Evolutionary conservation across 1,140 invertebrate species (phyloP).

Genomic region (Nylanderia fulva): DNA sequence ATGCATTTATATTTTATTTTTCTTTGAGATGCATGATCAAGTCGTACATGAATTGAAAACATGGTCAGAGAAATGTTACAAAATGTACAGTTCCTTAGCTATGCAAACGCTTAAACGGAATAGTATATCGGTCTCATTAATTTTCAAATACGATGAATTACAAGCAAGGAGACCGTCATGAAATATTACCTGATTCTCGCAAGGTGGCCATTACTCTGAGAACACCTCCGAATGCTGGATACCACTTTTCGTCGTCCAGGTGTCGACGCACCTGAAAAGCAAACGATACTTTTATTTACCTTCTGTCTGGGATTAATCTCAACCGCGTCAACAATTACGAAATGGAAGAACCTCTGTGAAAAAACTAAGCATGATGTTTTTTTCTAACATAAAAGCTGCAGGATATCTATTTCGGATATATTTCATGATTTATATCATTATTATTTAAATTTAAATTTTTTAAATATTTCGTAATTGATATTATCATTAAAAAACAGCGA

Average conservation of each 20-base stretch:
- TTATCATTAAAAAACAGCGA: conserved; percentile 38
- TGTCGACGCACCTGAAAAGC: conserved; percentile 84
- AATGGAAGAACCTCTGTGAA: not conserved
- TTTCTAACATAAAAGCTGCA: not conserved
- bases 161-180: conserved; percentile 27
- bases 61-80: conserved; percentile 35
- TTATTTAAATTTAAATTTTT: not conserved
- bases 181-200: conserved; percentile 82
- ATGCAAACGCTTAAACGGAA: conserved; percentile 40
- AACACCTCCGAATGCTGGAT: conserved; percentile 88
- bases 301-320: conserved; percentile 3
- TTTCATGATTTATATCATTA: not conserved
- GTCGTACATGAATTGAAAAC: not conserved
- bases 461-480: not conserved
- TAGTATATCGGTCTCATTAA: conserved; percentile 42
- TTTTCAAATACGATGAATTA: conserved; percentile 41
- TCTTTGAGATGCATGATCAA: conserved; percentile 4
- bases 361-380: not conserved
- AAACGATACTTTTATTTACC: not conserved
- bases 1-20: conserved; percentile 24
- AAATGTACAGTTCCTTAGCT: conserved; percentile 34
- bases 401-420: not conserved
- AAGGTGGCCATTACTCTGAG: conserved; percentile 87
- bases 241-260: conserved; percentile 87
- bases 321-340: not conserved